Evolutionary conservation across 2,113 vertebrate species (phyloP).

Genomic region (Motacilla tschutschensis): DNA sequence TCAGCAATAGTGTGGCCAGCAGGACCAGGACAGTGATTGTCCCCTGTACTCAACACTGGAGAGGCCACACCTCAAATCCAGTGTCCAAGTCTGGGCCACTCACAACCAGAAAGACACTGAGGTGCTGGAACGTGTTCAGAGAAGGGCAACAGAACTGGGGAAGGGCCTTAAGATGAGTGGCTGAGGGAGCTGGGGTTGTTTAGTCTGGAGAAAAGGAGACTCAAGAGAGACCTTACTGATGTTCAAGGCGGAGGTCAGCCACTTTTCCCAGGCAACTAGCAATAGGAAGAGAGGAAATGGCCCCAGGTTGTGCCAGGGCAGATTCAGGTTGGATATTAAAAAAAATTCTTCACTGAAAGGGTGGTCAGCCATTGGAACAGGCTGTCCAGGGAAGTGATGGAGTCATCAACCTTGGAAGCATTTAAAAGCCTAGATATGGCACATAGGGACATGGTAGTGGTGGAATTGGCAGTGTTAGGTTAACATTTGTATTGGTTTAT

Average conservation of each 20-base stretch:
- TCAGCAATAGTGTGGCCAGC: neutral
- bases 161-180: neutral
- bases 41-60: neutral
- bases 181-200: neutral
- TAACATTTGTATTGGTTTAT: neutral
- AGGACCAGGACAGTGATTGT: neutral
- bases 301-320: neutral
- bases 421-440: neutral
- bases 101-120: neutral
- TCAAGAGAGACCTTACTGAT: neutral
- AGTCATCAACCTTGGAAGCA: neutral
- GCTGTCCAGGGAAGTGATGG: neutral
- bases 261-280: neutral
- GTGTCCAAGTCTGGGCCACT: neutral
- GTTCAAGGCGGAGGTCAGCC: neutral
- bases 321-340: neutral
- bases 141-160: neutral
- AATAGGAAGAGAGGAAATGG: neutral
- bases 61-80: accelerated
- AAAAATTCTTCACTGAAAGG: neutral
- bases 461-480: neutral
- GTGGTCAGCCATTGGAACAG: neutral
- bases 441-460: neutral
- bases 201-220: neutral
- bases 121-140: neutral